phyloP scores from a whole-genome alignment of 2,113 vertebrate genomes.

The Burhinus bistriatus region DNA sequence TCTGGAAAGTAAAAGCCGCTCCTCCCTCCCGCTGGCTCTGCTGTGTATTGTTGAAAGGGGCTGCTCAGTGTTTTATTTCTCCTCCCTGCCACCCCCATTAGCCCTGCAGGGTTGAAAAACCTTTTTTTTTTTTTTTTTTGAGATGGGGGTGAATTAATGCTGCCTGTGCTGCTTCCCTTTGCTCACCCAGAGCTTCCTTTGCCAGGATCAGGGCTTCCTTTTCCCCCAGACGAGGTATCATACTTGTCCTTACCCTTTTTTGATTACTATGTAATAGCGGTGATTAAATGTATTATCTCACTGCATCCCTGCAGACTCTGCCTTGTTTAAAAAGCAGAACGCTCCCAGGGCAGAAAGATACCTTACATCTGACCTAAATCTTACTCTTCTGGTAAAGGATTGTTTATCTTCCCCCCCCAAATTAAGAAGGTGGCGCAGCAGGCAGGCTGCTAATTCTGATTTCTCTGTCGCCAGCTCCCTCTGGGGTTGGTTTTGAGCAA shows the following conservation, averaged over 20 bases:
- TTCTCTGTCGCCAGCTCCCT: not conserved
- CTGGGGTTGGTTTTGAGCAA: not conserved
- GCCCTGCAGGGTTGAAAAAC: not conserved
- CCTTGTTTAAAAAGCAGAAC: not conserved
- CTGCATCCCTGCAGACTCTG: not conserved
- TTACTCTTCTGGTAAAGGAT: not conserved
- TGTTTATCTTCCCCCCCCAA: not conserved
- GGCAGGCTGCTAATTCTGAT: accelerated
- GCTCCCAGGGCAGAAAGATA: not conserved
- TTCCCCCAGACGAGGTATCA: accelerated
- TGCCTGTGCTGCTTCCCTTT: not conserved
- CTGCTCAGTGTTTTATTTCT: accelerated
- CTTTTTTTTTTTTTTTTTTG: not conserved
- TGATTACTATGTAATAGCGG: accelerated
- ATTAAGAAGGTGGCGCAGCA: accelerated
- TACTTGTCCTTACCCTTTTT: too few species aligned
- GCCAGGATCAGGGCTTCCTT: accelerated
- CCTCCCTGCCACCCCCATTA: not conserved
- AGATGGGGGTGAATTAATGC: not conserved
- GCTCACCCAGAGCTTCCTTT: not conserved
- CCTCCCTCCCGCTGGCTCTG: not conserved
- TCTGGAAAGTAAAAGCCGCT: not conserved
- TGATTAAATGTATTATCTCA: not conserved
- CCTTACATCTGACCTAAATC: not conserved
- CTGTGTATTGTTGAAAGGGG: not conserved